These are phyloP conservation scores for Hypomesus transpacificus DNA, from an alignment of 2,113 vertebrate species.

Conservation along the genomic window DNA sequence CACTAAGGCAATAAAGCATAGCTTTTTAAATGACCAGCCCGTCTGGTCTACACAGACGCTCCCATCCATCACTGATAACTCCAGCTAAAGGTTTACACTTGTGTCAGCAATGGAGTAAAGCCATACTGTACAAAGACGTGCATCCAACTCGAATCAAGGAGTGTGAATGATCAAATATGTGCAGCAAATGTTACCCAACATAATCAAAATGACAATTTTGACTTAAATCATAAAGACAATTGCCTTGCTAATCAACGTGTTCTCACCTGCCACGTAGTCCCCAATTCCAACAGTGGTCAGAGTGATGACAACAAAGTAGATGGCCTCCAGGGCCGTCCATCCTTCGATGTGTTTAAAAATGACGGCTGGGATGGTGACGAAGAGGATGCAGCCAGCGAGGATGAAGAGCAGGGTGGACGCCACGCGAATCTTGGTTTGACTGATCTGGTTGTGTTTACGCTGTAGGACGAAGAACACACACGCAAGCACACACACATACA, in stretches of 20 bases:
- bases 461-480: slow-evolving; percentile 35
- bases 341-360: slow-evolving; percentile 79
- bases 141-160: not conserved
- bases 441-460: slow-evolving; percentile 76
- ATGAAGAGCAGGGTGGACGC: slow-evolving; percentile 82
- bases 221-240: not conserved
- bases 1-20: slow-evolving; percentile 5
- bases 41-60: not conserved
- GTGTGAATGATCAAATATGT: not conserved
- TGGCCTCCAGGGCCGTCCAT: slow-evolving; percentile 79
- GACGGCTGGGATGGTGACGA: slow-evolving; percentile 78
- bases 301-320: slow-evolving; percentile 85
- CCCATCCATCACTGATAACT: not conserved
- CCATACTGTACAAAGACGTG: not conserved
- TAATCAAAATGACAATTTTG: not conserved
- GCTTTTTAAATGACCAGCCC: not conserved
- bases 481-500: not conserved
- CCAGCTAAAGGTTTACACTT: not conserved
- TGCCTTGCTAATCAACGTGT: not conserved
- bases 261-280: slow-evolving; percentile 83
- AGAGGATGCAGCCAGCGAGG: slow-evolving; percentile 80
- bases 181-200: not conserved
- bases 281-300: slow-evolving; percentile 86
- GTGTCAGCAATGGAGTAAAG: not conserved
- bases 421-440: slow-evolving; percentile 76